A percentile compares a stretch with the other conserved stretches of the same genome.
Conservation (phyloP, 2,797 vertebrate species). For the Pseudochromis fuscus region DNA sequence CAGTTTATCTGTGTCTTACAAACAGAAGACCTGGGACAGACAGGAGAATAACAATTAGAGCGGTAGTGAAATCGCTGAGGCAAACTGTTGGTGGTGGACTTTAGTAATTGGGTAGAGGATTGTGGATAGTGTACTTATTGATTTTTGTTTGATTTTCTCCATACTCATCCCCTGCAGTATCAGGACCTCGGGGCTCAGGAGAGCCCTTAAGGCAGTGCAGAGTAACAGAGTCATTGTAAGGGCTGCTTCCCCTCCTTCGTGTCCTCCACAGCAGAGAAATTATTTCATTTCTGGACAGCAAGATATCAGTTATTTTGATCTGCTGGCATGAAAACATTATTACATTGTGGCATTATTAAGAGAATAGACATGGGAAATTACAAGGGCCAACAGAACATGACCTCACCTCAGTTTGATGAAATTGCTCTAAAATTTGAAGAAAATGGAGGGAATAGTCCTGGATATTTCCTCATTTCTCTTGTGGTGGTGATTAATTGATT, state of each 20-base stretch:
- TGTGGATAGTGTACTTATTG: conserved; percentile 61
- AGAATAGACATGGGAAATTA: conserved; percentile 51
- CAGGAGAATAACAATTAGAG: conserved; percentile 60
- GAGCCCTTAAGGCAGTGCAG: conserved; percentile 35
- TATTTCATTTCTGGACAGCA: conserved; percentile 12
- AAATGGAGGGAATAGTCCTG: neutral
- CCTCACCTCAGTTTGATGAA: conserved; percentile 25
- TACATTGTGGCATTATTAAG: conserved; percentile 34
- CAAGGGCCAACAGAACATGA: conserved; percentile 7
- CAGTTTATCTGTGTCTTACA: conserved; percentile 26
- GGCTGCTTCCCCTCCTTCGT: conserved; percentile 21
- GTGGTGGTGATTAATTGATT: neutral
- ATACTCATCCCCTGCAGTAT: conserved; percentile 33
- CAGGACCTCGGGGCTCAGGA: conserved; percentile 21
- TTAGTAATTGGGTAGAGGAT: conserved; percentile 65
- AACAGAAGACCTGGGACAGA: conserved; percentile 27
- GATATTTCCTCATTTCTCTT: neutral
- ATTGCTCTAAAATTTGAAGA: conserved; percentile 5
- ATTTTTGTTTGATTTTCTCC: conserved; percentile 68
- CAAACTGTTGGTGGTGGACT: conserved; percentile 37
- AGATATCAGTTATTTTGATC: conserved; percentile 26
- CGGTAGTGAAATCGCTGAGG: conserved; percentile 48
- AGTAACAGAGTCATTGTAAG: conserved; percentile 44
- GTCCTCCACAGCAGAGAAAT: conserved; percentile 12
- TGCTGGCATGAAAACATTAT: conserved; percentile 37